phyloP scores from a whole-genome alignment of 2,797 vertebrate genomes.

The Falco cherrug region DNA sequence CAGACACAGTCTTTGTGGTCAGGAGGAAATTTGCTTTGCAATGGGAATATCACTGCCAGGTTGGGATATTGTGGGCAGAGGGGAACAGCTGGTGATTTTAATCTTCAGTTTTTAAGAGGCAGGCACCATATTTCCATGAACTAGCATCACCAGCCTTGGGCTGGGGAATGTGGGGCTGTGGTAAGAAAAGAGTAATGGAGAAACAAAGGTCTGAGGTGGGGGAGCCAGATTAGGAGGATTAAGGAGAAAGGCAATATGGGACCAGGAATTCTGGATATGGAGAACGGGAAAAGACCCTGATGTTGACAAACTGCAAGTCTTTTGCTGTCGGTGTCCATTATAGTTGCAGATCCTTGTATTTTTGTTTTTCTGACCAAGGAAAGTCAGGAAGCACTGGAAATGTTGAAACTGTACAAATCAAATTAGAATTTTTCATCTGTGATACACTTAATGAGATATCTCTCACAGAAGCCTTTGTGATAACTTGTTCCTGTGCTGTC shows the following conservation, averaged over 20 bases:
- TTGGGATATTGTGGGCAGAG: not conserved
- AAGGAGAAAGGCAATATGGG: not conserved
- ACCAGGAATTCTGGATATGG: not conserved
- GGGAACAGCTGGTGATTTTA: not conserved
- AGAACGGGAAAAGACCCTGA: not conserved
- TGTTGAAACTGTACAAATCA: not conserved
- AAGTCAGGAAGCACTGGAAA: not conserved
- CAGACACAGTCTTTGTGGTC: not conserved
- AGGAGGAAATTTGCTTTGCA: not conserved
- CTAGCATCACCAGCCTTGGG: not conserved
- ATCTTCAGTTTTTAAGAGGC: not conserved
- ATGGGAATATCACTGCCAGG: not conserved
- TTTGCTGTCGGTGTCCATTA: not conserved
- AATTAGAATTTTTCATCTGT: not conserved
- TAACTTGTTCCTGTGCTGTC: not conserved
- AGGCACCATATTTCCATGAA: not conserved
- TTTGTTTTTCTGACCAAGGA: not conserved
- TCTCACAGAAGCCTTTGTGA: not conserved
- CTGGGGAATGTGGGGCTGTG: rapidly evolving
- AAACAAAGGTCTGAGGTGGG: not conserved
- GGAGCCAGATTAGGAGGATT: not conserved
- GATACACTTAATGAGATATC: not conserved
- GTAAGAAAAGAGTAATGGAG: not conserved
- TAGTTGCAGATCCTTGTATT: not conserved
- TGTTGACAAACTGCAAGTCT: not conserved